phyloP scores from a whole-genome alignment of 2,888 invertebrate species.

The Diloba caeruleocephala region DNA sequence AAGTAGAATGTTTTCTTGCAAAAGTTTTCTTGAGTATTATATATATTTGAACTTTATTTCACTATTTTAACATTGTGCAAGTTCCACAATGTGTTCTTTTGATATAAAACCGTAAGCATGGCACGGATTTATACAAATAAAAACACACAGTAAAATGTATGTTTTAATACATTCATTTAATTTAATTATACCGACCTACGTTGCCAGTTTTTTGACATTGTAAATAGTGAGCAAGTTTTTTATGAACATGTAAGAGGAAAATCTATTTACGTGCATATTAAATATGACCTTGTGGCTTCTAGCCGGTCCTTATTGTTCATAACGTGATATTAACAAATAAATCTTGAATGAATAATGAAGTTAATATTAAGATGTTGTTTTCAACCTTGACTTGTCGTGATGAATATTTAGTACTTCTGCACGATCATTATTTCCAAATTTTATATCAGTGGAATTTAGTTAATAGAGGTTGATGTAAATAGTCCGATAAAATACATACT shows the following conservation, averaged over 20 bases:
- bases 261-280: constrained; percentile 43
- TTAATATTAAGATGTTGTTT: constrained; percentile 32
- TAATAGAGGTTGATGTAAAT: constrained; percentile 40
- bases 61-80: neutral
- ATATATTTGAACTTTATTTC: too few relatives aligned
- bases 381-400: constrained; percentile 50
- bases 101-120: too few relatives aligned
- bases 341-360: constrained; percentile 37
- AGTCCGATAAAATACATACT: constrained; percentile 13
- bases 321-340: constrained; percentile 37
- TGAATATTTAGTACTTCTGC: constrained; percentile 41
- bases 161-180: too few relatives aligned
- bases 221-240: constrained; percentile 23
- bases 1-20: neutral
- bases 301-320: constrained; percentile 45
- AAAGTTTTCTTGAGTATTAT: too few relatives aligned
- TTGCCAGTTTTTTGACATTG: constrained; percentile 1
- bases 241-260: constrained; percentile 28
- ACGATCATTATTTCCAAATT: constrained; percentile 24
- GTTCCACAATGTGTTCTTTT: neutral
- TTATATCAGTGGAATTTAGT: constrained; percentile 20
- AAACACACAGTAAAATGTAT: too few relatives aligned
- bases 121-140: too few relatives aligned
- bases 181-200: neutral
- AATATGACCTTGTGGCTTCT: constrained; percentile 42